Evolutionary conservation across 2,888 invertebrate genomes (phyloP), one percentile per base, ranked within the genome.

Genomic region (Cerastoderma edule): DNA sequence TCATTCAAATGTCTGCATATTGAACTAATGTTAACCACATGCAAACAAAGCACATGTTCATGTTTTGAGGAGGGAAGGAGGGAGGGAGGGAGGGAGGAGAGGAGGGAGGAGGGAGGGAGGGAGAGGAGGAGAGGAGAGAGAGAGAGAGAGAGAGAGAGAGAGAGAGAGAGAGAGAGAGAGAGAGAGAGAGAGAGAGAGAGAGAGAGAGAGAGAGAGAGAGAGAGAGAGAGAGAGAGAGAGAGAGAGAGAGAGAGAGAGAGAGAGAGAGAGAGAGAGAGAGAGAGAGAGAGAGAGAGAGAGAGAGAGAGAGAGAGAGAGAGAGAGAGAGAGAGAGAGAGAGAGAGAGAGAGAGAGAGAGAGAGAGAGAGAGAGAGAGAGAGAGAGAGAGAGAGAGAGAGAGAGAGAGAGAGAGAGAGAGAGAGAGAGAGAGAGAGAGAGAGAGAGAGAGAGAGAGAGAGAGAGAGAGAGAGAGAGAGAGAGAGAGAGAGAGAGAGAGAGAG

Each of bases 401-500:
- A 13, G 19, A 13, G 19, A 44, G 44, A 13, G 44, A 13, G 10
- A 44, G 44, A 13, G 10, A 13, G 44, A 44, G 44, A 44, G 19
- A 13, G 19, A 44, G 19, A 13, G 19, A 13, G 44, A 44, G 44
- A 44, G 10, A 13, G 19, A 44, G 44, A 13, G 13, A 10, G 44
- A 19, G 44, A 13, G 13, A 13, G 10, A 44, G 44, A 13, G 44
- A 13, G 13, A 44, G 19, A 10, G 10, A 19, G 44, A 44, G 44
- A 44, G 44, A 13, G 44, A 13, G 44, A 13, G 44, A 13, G 13
- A 13, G 10, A 19, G 44, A 44, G 44, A 13, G 10, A 19, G 10
- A 19, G 10, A 44, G 44, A 44, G 44, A 44, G 44, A 44, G 44
- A 44, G 44, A 44, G 44, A 44, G 44, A 44, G 44, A 44, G 44